Percentiles rank a stretch among this genome's conserved stretches.
These are phyloP conservation scores for Aporophyla nigra DNA, from an alignment of 2,888 invertebrate genomes.

Conservation along the genomic window DNA sequence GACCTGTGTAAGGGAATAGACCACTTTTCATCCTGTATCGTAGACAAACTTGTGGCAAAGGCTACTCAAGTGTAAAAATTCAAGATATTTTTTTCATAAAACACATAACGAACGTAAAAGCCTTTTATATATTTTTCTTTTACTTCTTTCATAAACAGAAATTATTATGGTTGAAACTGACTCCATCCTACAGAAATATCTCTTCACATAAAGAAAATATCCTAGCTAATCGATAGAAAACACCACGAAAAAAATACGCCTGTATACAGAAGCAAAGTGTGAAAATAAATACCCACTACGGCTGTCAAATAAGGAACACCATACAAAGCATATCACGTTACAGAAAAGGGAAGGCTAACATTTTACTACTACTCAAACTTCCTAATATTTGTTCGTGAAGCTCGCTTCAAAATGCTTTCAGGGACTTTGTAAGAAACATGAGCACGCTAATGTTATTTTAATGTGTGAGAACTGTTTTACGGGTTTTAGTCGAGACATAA, in stretches of 20 bases:
- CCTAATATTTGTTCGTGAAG: constrained; percentile 60
- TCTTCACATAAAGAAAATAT: too few species aligned
- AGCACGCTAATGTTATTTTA: constrained; percentile 70
- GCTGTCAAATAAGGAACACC: constrained; percentile 30
- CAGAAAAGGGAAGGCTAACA: constrained; percentile 39
- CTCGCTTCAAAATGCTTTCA: constrained; percentile 59
- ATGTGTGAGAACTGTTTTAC: constrained; percentile 62
- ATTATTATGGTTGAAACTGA: too few species aligned
- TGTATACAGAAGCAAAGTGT: constrained; percentile 1
- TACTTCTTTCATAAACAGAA: too few species aligned
- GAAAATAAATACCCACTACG: constrained; percentile 35
- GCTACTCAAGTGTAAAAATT: too few species aligned
- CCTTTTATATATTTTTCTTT: too few species aligned
- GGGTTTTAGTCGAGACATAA: constrained; percentile 33
- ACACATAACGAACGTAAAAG: too few species aligned
- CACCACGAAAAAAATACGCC: neutral
- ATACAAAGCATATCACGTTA: constrained; percentile 32
- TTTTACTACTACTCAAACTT: constrained; percentile 44
- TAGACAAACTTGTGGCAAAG: too few species aligned
- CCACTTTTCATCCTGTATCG: too few species aligned
- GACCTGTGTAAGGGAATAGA: too few species aligned
- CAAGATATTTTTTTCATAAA: too few species aligned
- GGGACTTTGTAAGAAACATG: constrained; percentile 60
- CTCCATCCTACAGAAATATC: too few species aligned
- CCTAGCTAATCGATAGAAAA: neutral